Base-by-base conservation (phyloP, 2,888 invertebrate species). In the Hypena proboscidalis region DNA sequence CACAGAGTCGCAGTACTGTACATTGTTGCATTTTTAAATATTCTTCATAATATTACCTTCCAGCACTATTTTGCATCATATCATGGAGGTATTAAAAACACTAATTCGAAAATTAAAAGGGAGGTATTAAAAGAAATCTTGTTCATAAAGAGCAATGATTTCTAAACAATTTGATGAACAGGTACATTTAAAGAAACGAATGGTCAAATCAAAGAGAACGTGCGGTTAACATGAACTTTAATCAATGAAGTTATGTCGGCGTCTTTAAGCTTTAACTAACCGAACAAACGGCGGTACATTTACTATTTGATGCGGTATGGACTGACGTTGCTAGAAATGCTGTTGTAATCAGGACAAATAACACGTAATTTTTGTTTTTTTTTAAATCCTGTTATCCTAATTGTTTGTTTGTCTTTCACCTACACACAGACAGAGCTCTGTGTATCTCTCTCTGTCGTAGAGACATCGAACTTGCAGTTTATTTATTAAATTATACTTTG, bases 231-330 rank as follows among this genome's bases (percentile, higher is more conserved):
- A 80, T 85, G 80, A 80, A 83, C 81, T 82, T 81, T 85, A 89
- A 89, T 89, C 88, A 89, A 87, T 88, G 85, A 88, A 89, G 85
- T 86, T 85, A 85, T 83, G 88, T 80, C 89, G 89, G 89, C 80
- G 81, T 83, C 87, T 90, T 87, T 88, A 83, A 81, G 69, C 80
- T 77, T 83, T 86, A 89, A 90, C 89, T 88, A 88, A 90, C 85
- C 88, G 86, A 83, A 77, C 75, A 54, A 61, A 36, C 13, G 15
- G 70, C 79, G 57, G 37, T 53, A 58, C 14, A 48, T 52, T 27
- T 10, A 5, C 1, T 10, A 52, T 59, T 75, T 73, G 85, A 85
- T 67, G 65, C 44, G 84, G 73, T 50, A 74, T 63, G 35, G 25
- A 36, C 20, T 20, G 15, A n/a, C 21, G 26, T 33, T 33, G 10